Conservation (phyloP, 2,797 vertebrate genomes). For the Phoeniculus purpureus region DNA sequence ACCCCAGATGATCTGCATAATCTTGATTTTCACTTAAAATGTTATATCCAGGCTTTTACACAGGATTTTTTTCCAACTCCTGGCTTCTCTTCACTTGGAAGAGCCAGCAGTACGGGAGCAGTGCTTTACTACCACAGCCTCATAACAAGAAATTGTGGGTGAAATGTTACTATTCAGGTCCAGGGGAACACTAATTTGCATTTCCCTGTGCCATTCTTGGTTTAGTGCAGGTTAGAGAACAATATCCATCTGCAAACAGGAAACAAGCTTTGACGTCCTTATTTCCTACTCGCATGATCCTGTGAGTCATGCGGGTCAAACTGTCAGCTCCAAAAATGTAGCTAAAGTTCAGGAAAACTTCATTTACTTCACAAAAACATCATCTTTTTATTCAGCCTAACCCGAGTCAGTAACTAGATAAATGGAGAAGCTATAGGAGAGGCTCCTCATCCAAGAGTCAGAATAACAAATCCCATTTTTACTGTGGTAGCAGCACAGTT, state of each 20-base stretch:
- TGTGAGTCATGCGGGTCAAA: not conserved
- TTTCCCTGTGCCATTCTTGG: not conserved
- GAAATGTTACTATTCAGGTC: slow-evolving; percentile 37
- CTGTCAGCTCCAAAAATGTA: slow-evolving; percentile 25
- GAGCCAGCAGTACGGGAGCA: not conserved
- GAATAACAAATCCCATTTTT: not conserved
- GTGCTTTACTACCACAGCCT: not conserved
- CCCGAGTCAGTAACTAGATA: not conserved
- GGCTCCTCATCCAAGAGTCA: not conserved
- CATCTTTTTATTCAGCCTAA: not conserved
- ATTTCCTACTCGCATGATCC: not conserved
- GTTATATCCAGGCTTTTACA: not conserved
- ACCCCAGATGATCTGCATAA: not conserved
- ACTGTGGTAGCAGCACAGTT: not conserved
- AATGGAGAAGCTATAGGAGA: not conserved
- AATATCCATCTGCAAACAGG: slow-evolving; percentile 53
- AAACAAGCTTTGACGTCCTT: slow-evolving; percentile 38
- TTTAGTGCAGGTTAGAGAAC: slow-evolving; percentile 32
- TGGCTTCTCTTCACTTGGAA: not conserved
- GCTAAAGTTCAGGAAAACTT: slow-evolving; percentile 38
- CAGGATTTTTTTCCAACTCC: not conserved
- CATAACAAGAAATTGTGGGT: not conserved
- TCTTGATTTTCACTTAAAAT: not conserved
- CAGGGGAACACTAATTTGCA: not conserved
- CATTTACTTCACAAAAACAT: not conserved